A percentile compares a stretch with the other conserved stretches of the same genome.
Conservation (phyloP, 2,797 vertebrate genomes). For the Halcyon smyrnensis region DNA sequence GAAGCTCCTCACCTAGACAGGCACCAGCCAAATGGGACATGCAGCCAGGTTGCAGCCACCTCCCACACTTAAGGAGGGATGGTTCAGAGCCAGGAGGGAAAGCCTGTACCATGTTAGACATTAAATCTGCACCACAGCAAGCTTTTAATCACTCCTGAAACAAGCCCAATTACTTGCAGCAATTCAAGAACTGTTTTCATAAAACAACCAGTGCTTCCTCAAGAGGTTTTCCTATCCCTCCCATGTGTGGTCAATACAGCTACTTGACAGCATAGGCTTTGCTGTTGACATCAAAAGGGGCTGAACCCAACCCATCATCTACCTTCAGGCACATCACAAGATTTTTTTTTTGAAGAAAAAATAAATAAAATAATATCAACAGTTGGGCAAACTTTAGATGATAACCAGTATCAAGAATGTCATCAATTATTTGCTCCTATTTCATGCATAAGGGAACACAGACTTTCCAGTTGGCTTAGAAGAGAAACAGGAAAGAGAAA, state of each 20-base stretch:
- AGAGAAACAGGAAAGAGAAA: neutral
- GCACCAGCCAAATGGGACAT: neutral
- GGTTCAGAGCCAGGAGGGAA: neutral
- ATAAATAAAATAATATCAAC: neutral
- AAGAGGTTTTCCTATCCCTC: neutral
- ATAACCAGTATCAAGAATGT: neutral
- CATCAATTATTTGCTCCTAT: neutral
- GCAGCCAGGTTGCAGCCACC: neutral
- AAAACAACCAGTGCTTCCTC: neutral
- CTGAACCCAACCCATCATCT: neutral
- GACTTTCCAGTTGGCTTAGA: neutral
- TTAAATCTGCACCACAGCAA: too few species aligned
- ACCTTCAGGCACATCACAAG: neutral
- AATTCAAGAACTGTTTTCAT: neutral
- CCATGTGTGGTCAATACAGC: accelerated
- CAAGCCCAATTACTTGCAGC: neutral
- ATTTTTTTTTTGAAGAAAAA: neutral
- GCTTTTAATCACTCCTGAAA: neutral
- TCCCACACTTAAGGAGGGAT: neutral
- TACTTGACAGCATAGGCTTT: neutral
- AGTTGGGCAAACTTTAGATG: neutral
- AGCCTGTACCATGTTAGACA: too few species aligned
- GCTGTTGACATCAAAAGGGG: neutral
- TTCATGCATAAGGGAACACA: neutral
- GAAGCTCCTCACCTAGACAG: neutral